Base-by-base conservation (phyloP, 2,113 vertebrate genomes). In the Tyto alba region DNA sequence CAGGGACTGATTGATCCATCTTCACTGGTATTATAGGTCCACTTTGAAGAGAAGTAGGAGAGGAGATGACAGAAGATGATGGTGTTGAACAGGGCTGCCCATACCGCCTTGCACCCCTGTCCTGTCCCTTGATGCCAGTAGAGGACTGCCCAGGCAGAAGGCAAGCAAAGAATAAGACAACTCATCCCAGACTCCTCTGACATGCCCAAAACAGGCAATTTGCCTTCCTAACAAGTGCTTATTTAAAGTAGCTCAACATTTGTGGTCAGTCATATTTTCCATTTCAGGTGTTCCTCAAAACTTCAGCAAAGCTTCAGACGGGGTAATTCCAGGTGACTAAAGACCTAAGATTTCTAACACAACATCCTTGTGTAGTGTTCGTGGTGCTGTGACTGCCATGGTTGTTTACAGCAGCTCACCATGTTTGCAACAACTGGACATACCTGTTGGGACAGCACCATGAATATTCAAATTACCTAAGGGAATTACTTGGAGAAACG, bases 301-400 rank as follows among this genome's bases (percentile, higher is more conserved):
- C 43, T 73, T 47, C 30, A 71, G 4, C 21, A 62, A 53, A 77
- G 19, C 21, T 66, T 69, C 63, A 77, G 14, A 40, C 10, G 36
- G 16, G 15, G 50, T 16, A 48, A 34, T 69, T 52, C 47, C 0
- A 0, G 9, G 17, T 8, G 26, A 10, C 36, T 57, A 23, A 60
- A 73, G 21, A 55, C 66, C 13, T 45, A 16, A 55, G 7, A 16
- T 84, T 64, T 45, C 11, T 63, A 45, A 26, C 8, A 14, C 2
- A 13, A 7, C 6, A 30, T 41, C 25, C 9, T 55, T 72, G 13
- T 3, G 0, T 32, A 29, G 30, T 8, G 32, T 40, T 1, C 2
- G 7, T 68, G 63, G 8, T 80, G 29, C 26, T 84, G 57, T 53
- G 16, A n/a, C 18, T 48, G 27, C 57, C 9, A 1, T 47, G 29